A percentile compares a stretch with the other conserved stretches of the same genome.
phyloP scores from a whole-genome alignment of 2,797 vertebrate genomes.

The Cossypha dichroa region DNA sequence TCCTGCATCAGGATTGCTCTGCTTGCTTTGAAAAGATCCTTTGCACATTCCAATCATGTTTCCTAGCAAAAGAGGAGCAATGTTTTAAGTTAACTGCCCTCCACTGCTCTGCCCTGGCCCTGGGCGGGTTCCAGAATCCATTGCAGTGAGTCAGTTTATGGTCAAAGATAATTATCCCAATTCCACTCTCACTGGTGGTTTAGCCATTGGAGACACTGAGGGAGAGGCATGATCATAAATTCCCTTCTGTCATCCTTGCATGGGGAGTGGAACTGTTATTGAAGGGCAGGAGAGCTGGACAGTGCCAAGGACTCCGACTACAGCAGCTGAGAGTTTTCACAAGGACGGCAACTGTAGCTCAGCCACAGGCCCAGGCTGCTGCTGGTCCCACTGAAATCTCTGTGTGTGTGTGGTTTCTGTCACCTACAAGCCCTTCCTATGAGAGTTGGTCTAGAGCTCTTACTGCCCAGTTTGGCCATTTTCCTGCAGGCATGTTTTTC shows the following conservation, averaged over 20 bases:
- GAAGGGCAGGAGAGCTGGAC: background rate
- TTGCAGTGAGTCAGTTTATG: background rate
- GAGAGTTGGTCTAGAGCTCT: slow-evolving; percentile 13
- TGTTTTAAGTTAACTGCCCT: background rate
- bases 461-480: slow-evolving; percentile 97
- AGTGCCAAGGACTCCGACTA: background rate
- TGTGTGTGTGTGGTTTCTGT: background rate
- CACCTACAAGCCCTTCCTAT: background rate
- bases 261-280: rapidly evolving
- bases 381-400: background rate
- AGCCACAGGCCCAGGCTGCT: background rate
- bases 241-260: background rate
- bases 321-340: background rate
- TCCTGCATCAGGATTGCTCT: background rate
- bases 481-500: slow-evolving; percentile 89
- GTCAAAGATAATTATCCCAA: background rate
- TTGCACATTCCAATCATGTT: background rate
- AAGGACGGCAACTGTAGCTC: background rate
- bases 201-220: background rate
- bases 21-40: background rate
- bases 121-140: background rate
- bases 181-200: background rate
- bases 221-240: background rate
- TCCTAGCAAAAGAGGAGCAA: background rate
- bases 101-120: background rate